Evolutionary conservation across 2,888 invertebrate genomes (phyloP).

Genomic region (Synanthedon vespiformis): DNA sequence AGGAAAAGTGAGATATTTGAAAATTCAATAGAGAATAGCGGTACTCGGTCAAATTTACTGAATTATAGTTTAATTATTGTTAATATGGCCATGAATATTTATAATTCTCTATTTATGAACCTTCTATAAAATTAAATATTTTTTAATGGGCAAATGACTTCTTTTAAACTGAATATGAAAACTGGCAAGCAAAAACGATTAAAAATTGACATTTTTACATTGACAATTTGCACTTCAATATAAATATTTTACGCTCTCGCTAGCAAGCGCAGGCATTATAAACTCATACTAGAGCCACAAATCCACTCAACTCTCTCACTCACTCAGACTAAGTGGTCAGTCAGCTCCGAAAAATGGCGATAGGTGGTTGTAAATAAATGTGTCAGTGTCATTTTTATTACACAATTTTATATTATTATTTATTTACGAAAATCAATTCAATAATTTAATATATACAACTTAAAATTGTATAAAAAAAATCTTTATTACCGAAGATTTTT

Average conservation of each 20-base stretch:
- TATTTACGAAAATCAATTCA: neutral
- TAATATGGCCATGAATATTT: neutral
- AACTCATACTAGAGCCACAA: no score
- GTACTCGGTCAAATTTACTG: neutral
- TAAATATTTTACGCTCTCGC: no score
- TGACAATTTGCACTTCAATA: no score
- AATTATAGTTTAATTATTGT: neutral
- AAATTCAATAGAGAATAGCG: conserved; percentile 17
- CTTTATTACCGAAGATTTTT: neutral
- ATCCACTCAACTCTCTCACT: no score
- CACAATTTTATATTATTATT: conserved; percentile 20
- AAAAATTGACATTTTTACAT: no score
- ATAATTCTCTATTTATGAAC: neutral
- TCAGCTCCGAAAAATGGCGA: conserved; percentile 37
- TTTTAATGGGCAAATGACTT: no score
- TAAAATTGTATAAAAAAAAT: neutral
- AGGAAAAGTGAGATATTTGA: conserved; percentile 54
- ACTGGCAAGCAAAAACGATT: no score
- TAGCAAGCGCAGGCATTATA: no score
- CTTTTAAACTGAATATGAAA: no score
- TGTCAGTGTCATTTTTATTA: conserved; percentile 28
- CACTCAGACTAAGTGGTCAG: conserved; percentile 11
- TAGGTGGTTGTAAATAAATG: conserved; percentile 21
- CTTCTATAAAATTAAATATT: neutral
- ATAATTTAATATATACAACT: neutral